Evolutionary conservation across 2,888 invertebrate species (phyloP), one percentile per base, ranked within the genome.

Genomic region (Hirtodrosophila cameraria): DNA sequence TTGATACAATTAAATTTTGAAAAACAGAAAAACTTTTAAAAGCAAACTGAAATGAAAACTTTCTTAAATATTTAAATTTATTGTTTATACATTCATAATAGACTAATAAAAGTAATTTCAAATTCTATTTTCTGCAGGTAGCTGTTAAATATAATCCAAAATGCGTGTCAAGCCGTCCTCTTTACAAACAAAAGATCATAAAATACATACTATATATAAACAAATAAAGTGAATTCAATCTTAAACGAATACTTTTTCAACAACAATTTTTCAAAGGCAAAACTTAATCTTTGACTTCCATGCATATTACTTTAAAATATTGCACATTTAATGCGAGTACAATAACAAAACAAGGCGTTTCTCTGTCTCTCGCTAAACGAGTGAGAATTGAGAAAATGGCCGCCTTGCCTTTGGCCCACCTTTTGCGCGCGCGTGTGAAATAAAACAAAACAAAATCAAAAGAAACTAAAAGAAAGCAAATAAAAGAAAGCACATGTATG

Each of bases 91-190:
- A 23, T 6, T 18, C 9, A 31, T 16, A 18, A 30, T 2, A 1
- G 30, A 23, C 1, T 4, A 2, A 28, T n/a, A 23, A 25, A 35
- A 4, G 20, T 36, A 28, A 36, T 23, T 23, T 38, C 8, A 36
- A 16, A 46, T 27, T 64, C 18, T 42, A 11, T 60, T 54, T n/a
- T 46, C 41, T 25, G 2, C 54, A 72, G 71, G 58, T 72, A 62
- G 64, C 55, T 69, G 64, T 50, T 53, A 59, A 64, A 74, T 38
- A 57, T 83, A 66, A 69, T 69, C 54, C 49, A 66, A 79, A 57
- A 79, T 71, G 83, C 58, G 73, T 86, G 86, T 75, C 83, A 86
- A 86, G 85, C 81, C 81, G 81, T 82, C 81, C 81, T 86, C 85
- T 82, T 72, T 82, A 81, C 86, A 84, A 84, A 66, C 46, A 58